Base-by-base conservation (phyloP, 2,797 vertebrate genomes). In the Valencia hispanica region DNA sequence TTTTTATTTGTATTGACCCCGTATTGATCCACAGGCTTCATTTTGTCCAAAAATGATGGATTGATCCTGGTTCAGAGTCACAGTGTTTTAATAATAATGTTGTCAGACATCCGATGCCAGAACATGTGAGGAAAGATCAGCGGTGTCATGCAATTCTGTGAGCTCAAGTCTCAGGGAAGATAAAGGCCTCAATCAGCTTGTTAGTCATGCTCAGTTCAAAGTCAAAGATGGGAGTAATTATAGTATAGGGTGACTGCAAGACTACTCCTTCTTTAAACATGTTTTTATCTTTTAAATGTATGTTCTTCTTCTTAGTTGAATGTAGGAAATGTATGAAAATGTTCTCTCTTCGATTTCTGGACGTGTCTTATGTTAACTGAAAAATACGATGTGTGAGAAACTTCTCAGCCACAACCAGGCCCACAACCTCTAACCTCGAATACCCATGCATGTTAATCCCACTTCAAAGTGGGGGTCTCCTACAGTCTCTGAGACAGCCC, bases 81-180 rank as follows among this genome's bases (percentile, higher is more conserved):
- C 57, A 45, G 32, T 43, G 59, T 89, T 92, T 91, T 87, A 90
- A 88, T 90, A 90, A 89, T 91, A 85, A 85, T 72, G 86, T 85
- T 88, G 85, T 89, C 73, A 84, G 90, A 93, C 91, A 93, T 85
- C 80, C 87, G 91, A 92, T 87, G 82, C 81, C 88, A 81, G 87
- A 85, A 84, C 84, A 73, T 86, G 89, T 86, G 70, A 59, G n/a
- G 5, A 43, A 65, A 79, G 89, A 87, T 92, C 81, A 84, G 85
- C 2, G 43, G 53, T 82, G 90, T 91, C 89, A 79, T 51, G 72
- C 68, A 72, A 82, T 27, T 68, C 27, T 20, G 78, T 66, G 77
- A 83, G 87, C 87, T 90, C 87, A 90, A 70, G 86, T 86, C 83
- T 83, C 66, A 27, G 78, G 75, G 82, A 81, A 87, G 90, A 90